Conservation (phyloP, 2,888 invertebrate species). For the Pristionchus arcanus region DNA sequence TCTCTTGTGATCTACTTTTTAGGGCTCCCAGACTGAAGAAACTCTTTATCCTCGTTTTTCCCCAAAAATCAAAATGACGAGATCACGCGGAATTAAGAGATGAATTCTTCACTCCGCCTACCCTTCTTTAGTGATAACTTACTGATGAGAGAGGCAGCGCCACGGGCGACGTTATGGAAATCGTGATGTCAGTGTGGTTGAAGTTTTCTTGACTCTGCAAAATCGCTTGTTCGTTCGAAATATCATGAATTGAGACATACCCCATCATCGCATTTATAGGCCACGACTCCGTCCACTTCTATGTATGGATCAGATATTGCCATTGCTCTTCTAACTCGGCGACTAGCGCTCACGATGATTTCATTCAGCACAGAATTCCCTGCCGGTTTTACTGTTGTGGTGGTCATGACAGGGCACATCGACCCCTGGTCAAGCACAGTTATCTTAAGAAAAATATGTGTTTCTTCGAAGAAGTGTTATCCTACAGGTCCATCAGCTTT, state of each 20-base stretch:
- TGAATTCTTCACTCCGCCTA: too few relatives aligned
- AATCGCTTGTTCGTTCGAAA: background rate
- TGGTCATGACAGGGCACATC: background rate
- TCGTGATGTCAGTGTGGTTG: background rate
- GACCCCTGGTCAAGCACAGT: background rate
- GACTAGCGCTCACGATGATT: background rate
- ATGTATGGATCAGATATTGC: background rate
- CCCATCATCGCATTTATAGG: background rate
- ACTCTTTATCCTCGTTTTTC: too few relatives aligned
- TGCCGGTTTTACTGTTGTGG: background rate
- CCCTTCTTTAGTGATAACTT: background rate
- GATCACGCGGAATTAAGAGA: too few relatives aligned
- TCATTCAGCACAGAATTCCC: background rate
- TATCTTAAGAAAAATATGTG: background rate
- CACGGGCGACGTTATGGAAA: background rate
- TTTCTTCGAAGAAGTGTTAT: too few relatives aligned
- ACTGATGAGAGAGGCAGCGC: background rate
- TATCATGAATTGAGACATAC: background rate
- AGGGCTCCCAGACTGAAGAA: too few relatives aligned
- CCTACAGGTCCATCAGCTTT: background rate
- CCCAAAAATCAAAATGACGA: too few relatives aligned
- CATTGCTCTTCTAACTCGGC: background rate
- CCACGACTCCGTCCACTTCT: slow-evolving; percentile 1
- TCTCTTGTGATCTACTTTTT: too few relatives aligned
- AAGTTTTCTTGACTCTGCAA: background rate